These are phyloP conservation scores for Melipona quadrifasciata DNA, from an alignment of 1,140 invertebrate species.

Conservation along the genomic window DNA sequence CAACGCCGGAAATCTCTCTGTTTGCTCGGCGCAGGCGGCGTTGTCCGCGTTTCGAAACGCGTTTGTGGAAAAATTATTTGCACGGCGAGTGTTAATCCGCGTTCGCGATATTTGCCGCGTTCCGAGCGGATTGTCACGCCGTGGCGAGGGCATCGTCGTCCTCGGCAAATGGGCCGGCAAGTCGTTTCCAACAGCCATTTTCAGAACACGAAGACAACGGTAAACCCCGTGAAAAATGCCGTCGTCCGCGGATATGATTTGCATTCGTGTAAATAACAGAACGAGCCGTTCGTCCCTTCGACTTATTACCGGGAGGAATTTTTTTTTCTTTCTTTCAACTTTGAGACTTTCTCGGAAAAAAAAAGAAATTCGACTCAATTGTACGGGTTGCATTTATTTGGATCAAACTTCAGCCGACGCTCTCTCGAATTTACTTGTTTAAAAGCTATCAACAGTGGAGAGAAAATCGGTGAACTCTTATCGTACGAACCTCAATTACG, in stretches of 20 bases:
- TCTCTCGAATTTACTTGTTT: no score
- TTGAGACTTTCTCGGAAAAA: not conserved
- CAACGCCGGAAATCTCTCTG: not conserved
- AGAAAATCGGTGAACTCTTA: no score
- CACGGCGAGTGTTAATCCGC: conserved; percentile 24
- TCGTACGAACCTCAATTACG: no score
- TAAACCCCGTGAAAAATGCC: not conserved
- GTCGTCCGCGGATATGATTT: not conserved
- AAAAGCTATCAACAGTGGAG: no score
- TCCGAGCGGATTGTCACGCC: not conserved
- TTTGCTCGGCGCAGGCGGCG: not conserved
- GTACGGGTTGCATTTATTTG: no score
- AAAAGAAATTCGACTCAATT: no score
- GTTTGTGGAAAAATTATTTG: conserved; percentile 37
- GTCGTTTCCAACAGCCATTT: conserved; percentile 13
- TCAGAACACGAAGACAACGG: not conserved
- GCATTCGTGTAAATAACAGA: conserved; percentile 7
- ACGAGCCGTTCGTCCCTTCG: not conserved
- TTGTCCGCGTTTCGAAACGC: conserved; percentile 11
- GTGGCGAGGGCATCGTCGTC: not conserved
- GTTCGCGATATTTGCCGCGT: conserved; percentile 17
- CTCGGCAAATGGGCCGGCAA: conserved; percentile 23
- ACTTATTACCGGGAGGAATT: not conserved
- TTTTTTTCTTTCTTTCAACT: not conserved
- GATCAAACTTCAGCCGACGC: no score